Conservation (phyloP, 2,113 vertebrate species). For the Peromyscus californicus region DNA sequence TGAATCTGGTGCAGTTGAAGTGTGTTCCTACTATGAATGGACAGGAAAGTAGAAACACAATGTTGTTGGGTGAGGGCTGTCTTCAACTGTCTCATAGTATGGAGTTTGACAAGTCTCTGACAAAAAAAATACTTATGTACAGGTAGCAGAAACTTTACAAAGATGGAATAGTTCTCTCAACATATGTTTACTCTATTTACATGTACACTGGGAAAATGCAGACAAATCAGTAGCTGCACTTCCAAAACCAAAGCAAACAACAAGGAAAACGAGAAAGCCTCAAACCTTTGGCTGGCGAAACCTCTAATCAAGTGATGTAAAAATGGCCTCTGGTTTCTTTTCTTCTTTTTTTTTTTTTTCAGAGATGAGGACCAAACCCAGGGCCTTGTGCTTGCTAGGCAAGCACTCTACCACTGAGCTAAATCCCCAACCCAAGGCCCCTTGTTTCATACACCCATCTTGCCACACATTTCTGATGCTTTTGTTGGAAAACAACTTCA, state of each 20-base stretch:
- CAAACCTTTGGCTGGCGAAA: background rate
- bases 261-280: background rate
- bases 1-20: background rate
- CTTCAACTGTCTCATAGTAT: background rate
- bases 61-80: background rate
- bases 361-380: too few relatives aligned
- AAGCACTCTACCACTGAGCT: too few relatives aligned
- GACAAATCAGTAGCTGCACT: background rate
- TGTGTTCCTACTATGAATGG: background rate
- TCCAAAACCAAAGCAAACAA: background rate
- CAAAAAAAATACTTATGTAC: background rate
- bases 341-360: too few relatives aligned
- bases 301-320: background rate
- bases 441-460: background rate
- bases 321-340: background rate
- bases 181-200: background rate
- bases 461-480: background rate
- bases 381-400: too few relatives aligned
- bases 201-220: background rate
- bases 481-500: background rate
- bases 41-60: background rate
- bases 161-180: background rate
- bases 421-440: background rate
- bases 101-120: background rate
- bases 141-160: background rate